Conservation (phyloP, 2,888 invertebrate species). For the Lepidochrysops patricia region DNA sequence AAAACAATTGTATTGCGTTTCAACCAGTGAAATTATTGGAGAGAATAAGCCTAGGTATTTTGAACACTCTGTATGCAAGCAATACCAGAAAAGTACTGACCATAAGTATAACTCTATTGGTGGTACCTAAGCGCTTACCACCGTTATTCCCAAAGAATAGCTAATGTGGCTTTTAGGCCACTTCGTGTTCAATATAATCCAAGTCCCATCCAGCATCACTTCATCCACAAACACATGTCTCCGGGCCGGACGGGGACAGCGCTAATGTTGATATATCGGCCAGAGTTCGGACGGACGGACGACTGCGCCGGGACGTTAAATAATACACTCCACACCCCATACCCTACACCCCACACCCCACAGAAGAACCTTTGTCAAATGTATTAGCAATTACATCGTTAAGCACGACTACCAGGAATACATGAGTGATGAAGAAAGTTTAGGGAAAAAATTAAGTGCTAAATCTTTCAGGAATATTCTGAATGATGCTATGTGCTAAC, state of each 20-base stretch:
- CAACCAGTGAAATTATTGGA: too few species aligned
- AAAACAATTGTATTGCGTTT: too few species aligned
- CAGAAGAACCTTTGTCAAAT: background rate
- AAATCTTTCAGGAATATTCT: too few species aligned
- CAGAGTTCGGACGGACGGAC: constrained; percentile 58
- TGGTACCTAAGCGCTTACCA: too few species aligned
- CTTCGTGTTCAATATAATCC: background rate
- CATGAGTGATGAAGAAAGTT: background rate
- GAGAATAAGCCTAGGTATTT: too few species aligned
- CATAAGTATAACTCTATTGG: too few species aligned
- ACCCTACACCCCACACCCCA: constrained; percentile 8
- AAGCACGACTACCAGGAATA: too few species aligned
- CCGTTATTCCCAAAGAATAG: too few species aligned
- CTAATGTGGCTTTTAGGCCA: too few species aligned
- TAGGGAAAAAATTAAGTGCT: background rate
- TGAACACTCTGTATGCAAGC: too few species aligned
- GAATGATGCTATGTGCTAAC: too few species aligned
- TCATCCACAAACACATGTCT: constrained; percentile 29
- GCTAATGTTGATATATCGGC: constrained; percentile 72
- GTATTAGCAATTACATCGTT: background rate
- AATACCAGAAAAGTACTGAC: too few species aligned
- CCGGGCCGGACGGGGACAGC: constrained; percentile 53
- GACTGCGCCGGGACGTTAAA: constrained; percentile 48
- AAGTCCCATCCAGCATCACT: constrained; percentile 33
- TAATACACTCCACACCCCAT: constrained; percentile 26